Evolutionary conservation across 2,797 vertebrate genomes (phyloP), one percentile per base, ranked within the genome.

Genomic region (Gadopsis marmoratus): DNA sequence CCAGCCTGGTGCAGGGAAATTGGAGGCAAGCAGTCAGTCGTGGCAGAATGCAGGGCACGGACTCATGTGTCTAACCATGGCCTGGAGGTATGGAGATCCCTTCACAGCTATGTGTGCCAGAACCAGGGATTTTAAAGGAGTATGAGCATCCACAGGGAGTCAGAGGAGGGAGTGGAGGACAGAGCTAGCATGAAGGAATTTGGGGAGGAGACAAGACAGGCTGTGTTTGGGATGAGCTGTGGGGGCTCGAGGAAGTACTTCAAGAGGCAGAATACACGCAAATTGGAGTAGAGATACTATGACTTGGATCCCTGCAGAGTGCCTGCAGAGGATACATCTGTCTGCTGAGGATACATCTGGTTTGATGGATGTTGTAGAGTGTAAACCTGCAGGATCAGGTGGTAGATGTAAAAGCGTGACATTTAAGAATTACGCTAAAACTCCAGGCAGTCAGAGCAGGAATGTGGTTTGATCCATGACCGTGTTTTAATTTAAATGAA

Each of bases 81-180:
- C 77, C 79, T 48, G 54, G 67, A 84, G 71, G 62, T 81, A 71
- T 23, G 35, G 71, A 59, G 79, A 82, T 79, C 65, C 35, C n/a
- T 54, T 79, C 35, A n/a, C 43, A 77, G 62, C 7, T 39, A 7
- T 37, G 37, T 68, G 64, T 65, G 74, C 78, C 59, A 72, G 48
- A 66, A 51, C 39, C 17, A 2, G 60, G 74, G 72, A 71, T 83
- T 84, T 81, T 65, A 62, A 83, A 87, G 71, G n/a, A 17, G 62
- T 71, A 63, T 54, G 39, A 65, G 63, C 16, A 51, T 67, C 71
- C 39, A 53, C 51, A 50, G 55, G 63, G 71, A 83, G 54, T 54
- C 26, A 56, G 23, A 11, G 54, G 51, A 76, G 59, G 41, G 67
- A 78, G 74, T 21, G 73, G 43, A 65, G 72, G 66, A 77, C 7